Evolutionary conservation across 2,888 invertebrate species (phyloP), one percentile per base, ranked within the genome.

Genomic region (Enchytraeus crypticus): DNA sequence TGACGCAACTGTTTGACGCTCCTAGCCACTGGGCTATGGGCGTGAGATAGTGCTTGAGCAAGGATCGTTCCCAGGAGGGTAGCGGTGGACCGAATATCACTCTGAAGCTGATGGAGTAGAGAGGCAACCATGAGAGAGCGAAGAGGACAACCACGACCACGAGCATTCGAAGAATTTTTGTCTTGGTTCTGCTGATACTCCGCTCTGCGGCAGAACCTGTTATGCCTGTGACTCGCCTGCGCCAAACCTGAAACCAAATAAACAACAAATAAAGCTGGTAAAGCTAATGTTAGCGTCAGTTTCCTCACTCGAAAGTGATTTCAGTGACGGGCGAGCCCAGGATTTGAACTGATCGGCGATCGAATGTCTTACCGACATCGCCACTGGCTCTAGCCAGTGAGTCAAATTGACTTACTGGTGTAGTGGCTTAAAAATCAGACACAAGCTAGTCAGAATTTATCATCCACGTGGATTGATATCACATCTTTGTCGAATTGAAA

Each of bases 21-120:
- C 93, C 93, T 51, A 95, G 82, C 91, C 90, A 91, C 77, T 90
- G 92, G 4, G 90, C 92, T 57, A 93, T 84, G 2, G 93, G 93
- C 26, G 89, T 88, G 1, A 88, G 87, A 43, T 33, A 59, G 18
- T 62, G 38, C n/a, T 38, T 23, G n/a, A 66, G 26, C 1, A 62
- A 14, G 11, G 43, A 26, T 26, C n/a, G 51, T 29, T 56, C 32
- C n/a, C n/a, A 21, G 23, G 30, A 5, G 3, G 8, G 26, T 30
- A 63, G 26, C 11, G 63, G 58, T 1, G 68, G 62, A 88, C 90
- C 85, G 32, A 51, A 51, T 46, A 91, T 90, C 71, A 92, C 86
- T 70, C 90, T 84, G 0, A 92, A 88, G 75, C 90, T 90, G 74
- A 92, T 89, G 29, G 87, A 85, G 80, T 93, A 93, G 45, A 93